Evolutionary conservation across 2,113 vertebrate species (phyloP).

Genomic region (Corydoras sp.): DNA sequence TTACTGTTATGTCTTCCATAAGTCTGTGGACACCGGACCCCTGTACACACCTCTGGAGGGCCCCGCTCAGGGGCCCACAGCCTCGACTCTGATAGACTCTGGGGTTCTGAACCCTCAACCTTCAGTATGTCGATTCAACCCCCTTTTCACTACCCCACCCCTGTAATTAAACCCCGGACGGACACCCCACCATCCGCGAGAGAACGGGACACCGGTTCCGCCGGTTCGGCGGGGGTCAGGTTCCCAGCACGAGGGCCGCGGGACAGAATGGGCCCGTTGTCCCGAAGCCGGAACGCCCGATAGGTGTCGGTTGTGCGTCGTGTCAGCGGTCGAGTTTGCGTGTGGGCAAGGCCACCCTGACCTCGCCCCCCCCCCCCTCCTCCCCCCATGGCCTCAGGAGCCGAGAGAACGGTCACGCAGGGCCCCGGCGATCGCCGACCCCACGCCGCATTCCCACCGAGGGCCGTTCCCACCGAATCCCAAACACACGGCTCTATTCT

Average conservation of each 20-base stretch:
- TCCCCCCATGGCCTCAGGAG: conserved; percentile 48
- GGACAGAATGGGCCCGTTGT: conserved; percentile 23
- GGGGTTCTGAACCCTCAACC: too few relatives aligned
- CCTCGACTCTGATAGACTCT: too few relatives aligned
- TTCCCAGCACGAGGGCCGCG: conserved; percentile 9
- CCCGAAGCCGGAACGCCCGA: background rate
- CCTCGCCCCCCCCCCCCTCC: conserved; percentile 37
- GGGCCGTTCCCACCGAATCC: conserved; percentile 64
- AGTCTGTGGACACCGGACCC: too few relatives aligned
- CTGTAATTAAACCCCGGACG: too few relatives aligned
- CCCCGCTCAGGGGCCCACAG: too few relatives aligned
- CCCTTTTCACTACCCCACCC: too few relatives aligned
- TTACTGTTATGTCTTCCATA: too few relatives aligned
- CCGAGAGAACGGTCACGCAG: conserved; percentile 49
- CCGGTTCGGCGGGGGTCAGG: background rate
- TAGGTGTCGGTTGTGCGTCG: conserved; percentile 25
- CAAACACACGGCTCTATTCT: conserved; percentile 62
- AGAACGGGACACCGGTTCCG: too few relatives aligned
- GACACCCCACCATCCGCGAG: too few relatives aligned
- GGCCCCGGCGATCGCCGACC: conserved; percentile 45
- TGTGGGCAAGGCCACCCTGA: conserved; percentile 43
- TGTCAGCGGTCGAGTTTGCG: conserved; percentile 54
- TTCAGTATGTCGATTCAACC: too few relatives aligned
- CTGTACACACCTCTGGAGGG: too few relatives aligned
- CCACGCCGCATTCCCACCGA: conserved; percentile 63